phyloP scores from a whole-genome alignment of 2,797 vertebrate genomes.

The Myotis vivesi region DNA sequence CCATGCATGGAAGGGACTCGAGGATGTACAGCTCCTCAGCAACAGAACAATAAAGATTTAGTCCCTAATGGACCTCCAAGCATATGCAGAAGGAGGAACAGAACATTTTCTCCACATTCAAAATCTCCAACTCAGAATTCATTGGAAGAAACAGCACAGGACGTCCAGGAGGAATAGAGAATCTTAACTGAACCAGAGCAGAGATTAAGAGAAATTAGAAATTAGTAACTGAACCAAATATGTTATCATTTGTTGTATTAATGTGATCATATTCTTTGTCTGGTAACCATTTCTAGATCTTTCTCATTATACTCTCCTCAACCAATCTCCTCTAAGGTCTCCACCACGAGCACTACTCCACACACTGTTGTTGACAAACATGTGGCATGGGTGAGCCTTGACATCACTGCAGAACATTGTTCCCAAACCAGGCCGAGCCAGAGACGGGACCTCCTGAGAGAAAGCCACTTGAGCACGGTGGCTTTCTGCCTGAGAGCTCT shows the following conservation, averaged over 20 bases:
- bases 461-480: background rate
- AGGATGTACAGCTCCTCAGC: background rate
- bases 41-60: background rate
- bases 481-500: conserved; percentile 25
- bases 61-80: background rate
- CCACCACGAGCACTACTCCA: background rate
- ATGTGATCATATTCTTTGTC: background rate
- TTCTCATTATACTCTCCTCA: background rate
- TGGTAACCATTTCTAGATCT: background rate
- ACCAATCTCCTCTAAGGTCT: background rate
- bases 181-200: background rate
- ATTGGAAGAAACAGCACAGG: background rate
- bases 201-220: background rate
- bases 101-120: background rate
- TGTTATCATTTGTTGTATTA: background rate
- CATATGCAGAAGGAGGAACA: background rate
- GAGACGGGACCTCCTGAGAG: background rate
- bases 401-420: background rate
- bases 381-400: background rate
- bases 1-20: background rate
- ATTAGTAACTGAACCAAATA: background rate
- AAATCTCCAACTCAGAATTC: background rate
- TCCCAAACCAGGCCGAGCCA: background rate
- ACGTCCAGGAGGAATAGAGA: background rate
- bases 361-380: background rate